Percentiles rank a stretch among this genome's conserved stretches.
Evolutionary conservation across 1,140 invertebrate species (phyloP).

Genomic region (Theocolax elegans): DNA sequence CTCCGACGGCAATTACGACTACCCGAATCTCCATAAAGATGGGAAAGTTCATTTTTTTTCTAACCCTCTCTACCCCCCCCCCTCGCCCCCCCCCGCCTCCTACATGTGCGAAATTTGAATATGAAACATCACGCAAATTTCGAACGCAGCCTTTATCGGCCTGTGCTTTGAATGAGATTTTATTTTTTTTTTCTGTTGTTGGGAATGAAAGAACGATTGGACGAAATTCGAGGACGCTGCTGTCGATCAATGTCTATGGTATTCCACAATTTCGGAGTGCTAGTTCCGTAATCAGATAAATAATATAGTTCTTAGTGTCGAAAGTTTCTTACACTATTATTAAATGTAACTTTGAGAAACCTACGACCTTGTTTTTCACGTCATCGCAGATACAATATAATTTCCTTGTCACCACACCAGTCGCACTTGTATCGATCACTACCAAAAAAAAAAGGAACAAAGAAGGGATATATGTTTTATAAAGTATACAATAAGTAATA

Average conservation of each 20-base stretch:
- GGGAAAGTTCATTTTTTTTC: slow-evolving; percentile 37
- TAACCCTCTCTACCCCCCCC: neutral
- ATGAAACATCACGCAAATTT: slow-evolving; percentile 37
- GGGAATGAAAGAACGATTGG: neutral
- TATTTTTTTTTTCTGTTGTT: neutral
- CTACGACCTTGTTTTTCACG: no score
- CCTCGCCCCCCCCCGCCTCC: neutral
- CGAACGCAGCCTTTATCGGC: neutral
- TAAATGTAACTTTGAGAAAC: no score
- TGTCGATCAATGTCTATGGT: neutral
- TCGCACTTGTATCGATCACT: no score
- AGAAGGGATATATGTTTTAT: no score
- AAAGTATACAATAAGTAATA: no score
- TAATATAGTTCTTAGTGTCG: no score
- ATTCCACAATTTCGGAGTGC: neutral
- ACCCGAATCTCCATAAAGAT: slow-evolving; percentile 50
- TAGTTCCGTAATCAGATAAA: no score
- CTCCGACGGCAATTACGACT: no score
- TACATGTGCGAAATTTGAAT: slow-evolving; percentile 42
- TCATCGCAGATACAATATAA: no score
- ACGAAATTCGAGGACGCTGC: neutral
- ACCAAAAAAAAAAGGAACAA: no score
- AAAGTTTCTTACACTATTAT: no score
- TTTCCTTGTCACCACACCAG: no score
- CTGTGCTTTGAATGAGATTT: neutral